These are phyloP conservation scores for Taphrorychus bicolor DNA, from an alignment of 2,888 invertebrate species.

Conservation along the genomic window DNA sequence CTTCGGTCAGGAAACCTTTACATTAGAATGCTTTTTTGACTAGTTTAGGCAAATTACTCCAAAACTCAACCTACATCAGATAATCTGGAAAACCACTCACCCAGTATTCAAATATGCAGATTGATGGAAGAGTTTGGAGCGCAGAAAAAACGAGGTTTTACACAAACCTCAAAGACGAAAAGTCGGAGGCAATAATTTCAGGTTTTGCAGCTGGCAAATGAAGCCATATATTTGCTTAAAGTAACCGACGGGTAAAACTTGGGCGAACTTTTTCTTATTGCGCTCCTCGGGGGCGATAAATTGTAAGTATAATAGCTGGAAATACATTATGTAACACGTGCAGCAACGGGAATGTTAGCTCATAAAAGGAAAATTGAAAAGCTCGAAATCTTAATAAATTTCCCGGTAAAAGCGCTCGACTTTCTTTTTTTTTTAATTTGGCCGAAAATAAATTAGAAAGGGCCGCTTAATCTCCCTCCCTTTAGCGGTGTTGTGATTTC, in stretches of 20 bases:
- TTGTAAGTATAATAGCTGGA: slow-evolving; percentile 46
- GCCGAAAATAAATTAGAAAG: slow-evolving; percentile 38
- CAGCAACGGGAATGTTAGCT: slow-evolving; percentile 44
- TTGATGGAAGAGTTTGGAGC: too few species aligned
- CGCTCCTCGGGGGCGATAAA: slow-evolving; percentile 42
- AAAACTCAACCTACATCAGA: too few species aligned
- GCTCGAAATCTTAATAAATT: slow-evolving; percentile 47
- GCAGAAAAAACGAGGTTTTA: too few species aligned
- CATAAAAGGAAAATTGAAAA: slow-evolving; percentile 46
- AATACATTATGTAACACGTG: slow-evolving; percentile 50
- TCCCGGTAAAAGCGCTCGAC: slow-evolving; percentile 29
- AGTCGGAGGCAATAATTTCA: slow-evolving; percentile 5
- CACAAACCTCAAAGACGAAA: neutral
- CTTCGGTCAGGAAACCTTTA: too few species aligned
- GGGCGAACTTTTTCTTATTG: slow-evolving; percentile 43
- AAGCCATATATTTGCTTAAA: slow-evolving; percentile 44
- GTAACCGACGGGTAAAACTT: slow-evolving; percentile 39
- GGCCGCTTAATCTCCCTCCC: slow-evolving; percentile 15
- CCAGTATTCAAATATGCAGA: too few species aligned
- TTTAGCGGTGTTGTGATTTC: too few species aligned
- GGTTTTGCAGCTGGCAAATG: slow-evolving; percentile 43
- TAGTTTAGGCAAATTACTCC: too few species aligned
- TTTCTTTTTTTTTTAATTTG: slow-evolving; percentile 40
- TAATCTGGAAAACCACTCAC: too few species aligned
- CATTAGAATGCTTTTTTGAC: too few species aligned